Conservation (phyloP, 2,113 vertebrate genomes). For the Ptilorrhoa leucosticta region DNA sequence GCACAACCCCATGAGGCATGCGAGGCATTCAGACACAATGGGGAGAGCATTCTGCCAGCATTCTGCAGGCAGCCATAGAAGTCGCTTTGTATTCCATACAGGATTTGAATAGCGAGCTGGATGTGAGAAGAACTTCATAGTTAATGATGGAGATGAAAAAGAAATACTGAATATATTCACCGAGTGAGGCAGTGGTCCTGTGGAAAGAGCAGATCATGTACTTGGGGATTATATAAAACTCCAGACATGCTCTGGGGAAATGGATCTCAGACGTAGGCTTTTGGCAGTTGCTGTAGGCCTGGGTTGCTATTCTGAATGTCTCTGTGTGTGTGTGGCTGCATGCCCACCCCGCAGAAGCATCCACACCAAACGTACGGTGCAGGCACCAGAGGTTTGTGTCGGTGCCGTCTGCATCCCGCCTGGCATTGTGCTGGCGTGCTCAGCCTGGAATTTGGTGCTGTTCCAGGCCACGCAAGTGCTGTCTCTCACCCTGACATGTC, state of each 20-base stretch:
- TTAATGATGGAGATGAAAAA: slow-evolving; percentile 12
- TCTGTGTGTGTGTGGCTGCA: neutral
- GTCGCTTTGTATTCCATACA: neutral
- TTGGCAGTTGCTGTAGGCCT: neutral
- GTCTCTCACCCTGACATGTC: neutral
- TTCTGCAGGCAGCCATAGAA: neutral
- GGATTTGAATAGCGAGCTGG: neutral
- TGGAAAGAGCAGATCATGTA: neutral
- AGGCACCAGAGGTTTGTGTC: neutral
- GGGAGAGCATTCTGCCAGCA: neutral
- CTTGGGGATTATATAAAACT: neutral
- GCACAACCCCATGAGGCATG: neutral
- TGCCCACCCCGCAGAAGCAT: neutral
- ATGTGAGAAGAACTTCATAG: neutral
- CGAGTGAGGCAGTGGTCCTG: neutral
- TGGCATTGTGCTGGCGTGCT: neutral
- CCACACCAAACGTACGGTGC: rapidly evolving
- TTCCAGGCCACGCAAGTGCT: neutral
- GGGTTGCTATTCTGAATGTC: neutral
- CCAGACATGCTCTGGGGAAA: neutral
- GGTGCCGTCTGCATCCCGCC: rapidly evolving
- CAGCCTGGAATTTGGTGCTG: neutral
- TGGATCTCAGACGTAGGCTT: neutral
- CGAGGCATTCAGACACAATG: neutral
- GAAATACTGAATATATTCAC: neutral